Evolutionary conservation across 1,140 invertebrate species (phyloP), one percentile per base, ranked within the genome.

Genomic region (Chironomus striatipennis): DNA sequence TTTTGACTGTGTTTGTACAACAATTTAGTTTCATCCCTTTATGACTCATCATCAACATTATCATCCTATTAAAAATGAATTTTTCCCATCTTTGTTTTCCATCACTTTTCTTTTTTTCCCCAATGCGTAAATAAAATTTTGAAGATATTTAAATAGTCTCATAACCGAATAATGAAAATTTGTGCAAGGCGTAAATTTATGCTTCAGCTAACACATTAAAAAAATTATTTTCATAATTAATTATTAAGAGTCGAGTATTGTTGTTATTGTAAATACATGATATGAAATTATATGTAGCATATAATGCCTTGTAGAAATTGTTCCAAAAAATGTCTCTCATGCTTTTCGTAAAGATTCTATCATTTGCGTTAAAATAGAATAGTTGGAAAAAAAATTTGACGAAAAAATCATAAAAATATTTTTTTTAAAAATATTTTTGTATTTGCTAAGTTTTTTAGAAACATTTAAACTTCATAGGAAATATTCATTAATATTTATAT

Each of bases 151-250:
- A 57, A 15, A 57, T 7, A 57, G 12, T 57, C n/a, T 57, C n/a
- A 57, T 57, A 57, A 57, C 47, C 15, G n/a, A 57, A 57, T 57
- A n/a, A 57, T 57, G 47, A 57, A 57, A 34, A 57, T 57, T 57
- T 57, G 47, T 57, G 47, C 47, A 57, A 57, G 47, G 47, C 47
- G 47, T 57, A 57, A 57, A 57, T 57, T 57, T 15, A 57, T 57
- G 47, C 47, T 57, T 57, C 47, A 57, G 47, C 47, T 57, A 57
- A n/a, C 47, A 57, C 47, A 57, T 57, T 57, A 7, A 57, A n/a
- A 57, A 57, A 57, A 57, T 57, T 57, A 57, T 57, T 57, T 57
- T 57, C 47, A 57, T 57, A 57, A 57, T 57, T 57, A 57, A 57
- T 57, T 57, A 57, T 57, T n/a, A 57, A 57, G 47, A 57, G 47